Conservation (phyloP, 2,797 vertebrate species). For the Sebastes hubbsi region DNA sequence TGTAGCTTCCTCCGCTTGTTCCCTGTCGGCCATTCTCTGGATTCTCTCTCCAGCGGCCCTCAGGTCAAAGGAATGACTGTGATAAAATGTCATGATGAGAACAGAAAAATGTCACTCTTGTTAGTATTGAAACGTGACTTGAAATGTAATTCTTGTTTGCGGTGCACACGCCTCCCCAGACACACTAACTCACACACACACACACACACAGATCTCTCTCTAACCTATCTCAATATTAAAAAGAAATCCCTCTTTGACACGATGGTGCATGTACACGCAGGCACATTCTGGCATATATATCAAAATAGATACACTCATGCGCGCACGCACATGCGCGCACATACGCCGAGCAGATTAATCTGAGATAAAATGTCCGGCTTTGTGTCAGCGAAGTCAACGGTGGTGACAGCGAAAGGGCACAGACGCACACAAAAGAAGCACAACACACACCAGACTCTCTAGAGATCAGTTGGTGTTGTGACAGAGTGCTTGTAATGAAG, state of each 20-base stretch:
- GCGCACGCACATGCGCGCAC: background rate
- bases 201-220: background rate
- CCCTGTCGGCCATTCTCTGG: constrained; percentile 32
- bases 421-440: background rate
- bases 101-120: constrained; percentile 73
- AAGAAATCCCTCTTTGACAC: constrained; percentile 44
- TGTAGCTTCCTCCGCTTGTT: constrained; percentile 8
- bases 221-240: constrained; percentile 52
- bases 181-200: background rate
- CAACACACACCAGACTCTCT: background rate
- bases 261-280: constrained; percentile 15
- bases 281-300: constrained; percentile 12
- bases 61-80: constrained; percentile 64
- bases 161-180: background rate
- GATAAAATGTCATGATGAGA: constrained; percentile 77
- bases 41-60: constrained; percentile 40
- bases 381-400: constrained; percentile 36
- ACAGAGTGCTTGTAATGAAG: constrained; percentile 24
- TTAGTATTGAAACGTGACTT: constrained; percentile 67
- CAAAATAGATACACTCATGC: constrained; percentile 13
- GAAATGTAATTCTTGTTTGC: constrained; percentile 59
- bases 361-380: constrained; percentile 30
- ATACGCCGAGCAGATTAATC: constrained; percentile 20
- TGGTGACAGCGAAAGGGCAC: constrained; percentile 28
- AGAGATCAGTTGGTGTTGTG: background rate